Percentiles rank a stretch among this genome's conserved stretches.
These are phyloP conservation scores for Parnassius smintheus DNA, from an alignment of 2,888 invertebrate genomes.

Conservation along the genomic window DNA sequence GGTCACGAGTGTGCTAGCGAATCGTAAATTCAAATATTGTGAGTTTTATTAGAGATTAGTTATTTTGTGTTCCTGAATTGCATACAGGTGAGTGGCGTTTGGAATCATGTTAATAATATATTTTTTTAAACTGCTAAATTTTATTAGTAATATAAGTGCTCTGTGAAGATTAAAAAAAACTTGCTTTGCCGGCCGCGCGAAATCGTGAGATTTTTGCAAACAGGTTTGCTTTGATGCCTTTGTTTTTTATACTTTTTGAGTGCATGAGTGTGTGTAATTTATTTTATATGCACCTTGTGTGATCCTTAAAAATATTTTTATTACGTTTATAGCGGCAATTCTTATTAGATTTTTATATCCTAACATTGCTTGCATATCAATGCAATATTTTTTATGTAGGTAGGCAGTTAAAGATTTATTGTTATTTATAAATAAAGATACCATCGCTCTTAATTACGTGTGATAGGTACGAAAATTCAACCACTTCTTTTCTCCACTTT, in stretches of 20 bases:
- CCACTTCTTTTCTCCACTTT: no score
- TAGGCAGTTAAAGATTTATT: no score
- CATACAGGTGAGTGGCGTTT: slow-evolving; percentile 43
- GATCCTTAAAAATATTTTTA: not conserved
- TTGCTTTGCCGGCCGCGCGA: slow-evolving; percentile 52
- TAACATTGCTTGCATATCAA: no score
- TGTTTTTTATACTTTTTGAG: slow-evolving; percentile 48
- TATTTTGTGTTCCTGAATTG: slow-evolving; percentile 38
- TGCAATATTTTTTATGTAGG: no score
- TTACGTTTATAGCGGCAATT: not conserved
- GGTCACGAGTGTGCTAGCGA: slow-evolving; percentile 68
- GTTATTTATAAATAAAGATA: no score
- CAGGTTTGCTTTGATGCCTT: slow-evolving; percentile 50
- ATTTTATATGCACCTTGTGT: slow-evolving; percentile 4
- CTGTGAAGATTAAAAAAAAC: slow-evolving; percentile 43
- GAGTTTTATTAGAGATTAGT: slow-evolving; percentile 43
- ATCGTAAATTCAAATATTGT: slow-evolving; percentile 47
- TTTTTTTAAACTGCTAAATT: slow-evolving; percentile 9
- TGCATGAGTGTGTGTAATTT: slow-evolving; percentile 33
- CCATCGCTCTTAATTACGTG: no score
- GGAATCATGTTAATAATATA: slow-evolving; percentile 26
- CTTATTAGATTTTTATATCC: slow-evolving; percentile 3
- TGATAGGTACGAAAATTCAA: no score
- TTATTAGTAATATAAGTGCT: slow-evolving; percentile 24
- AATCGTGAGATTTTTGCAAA: slow-evolving; percentile 62